Base-by-base conservation (phyloP, 1,140 invertebrate genomes). In the Brevipalpus yothersi region DNA sequence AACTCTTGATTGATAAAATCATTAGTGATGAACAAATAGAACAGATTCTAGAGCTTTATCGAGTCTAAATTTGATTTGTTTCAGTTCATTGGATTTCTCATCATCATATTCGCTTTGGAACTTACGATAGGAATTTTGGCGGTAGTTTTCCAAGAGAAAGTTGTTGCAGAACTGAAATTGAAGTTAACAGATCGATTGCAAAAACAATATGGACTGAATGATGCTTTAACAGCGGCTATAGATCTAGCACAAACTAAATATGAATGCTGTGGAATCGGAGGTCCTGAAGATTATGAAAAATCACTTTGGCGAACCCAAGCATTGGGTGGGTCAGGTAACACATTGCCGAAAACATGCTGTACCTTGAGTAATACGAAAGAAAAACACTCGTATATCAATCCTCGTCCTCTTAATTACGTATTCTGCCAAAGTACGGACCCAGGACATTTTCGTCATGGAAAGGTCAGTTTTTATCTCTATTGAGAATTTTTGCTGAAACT, bases 221-320 rank as follows among this genome's bases (percentile, higher is more conserved):
- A 77, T 60, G 78, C 82, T 66, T 84, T 85, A 65, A 87, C 84
- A 5, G 81, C 82, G 57, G 83, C 84, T 15, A 73, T 87, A 41
- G 85, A 84, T 72, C 73, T 83, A 61, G 80, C 78, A 0, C 82
- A 84, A 69, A 77, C 78, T 15, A 72, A 69, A 63, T 82, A 86
- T 66, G 75, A 81, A 60, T 90, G 86, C 67, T 90, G 86, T 69
- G 86, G 84, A 11, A 82, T 87, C 66, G 77, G 79, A 40, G 79
- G 79, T 62, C 79, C 81, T 3, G 75, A 76, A 53, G 86, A 89
- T 75, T 89, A 86, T 70, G 80, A 82, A 62, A 82, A 81, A 59
- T 86, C 84, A 1, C 71, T 79, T 66, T 88, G 84, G 84, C 12
- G 41, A 13, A 31, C n/a, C 0, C 45, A 61, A 41, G 19, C 23